Percentiles rank a stretch among this genome's conserved stretches.
Conservation (phyloP, 2,888 invertebrate genomes). For the Calephelis perditalis region DNA sequence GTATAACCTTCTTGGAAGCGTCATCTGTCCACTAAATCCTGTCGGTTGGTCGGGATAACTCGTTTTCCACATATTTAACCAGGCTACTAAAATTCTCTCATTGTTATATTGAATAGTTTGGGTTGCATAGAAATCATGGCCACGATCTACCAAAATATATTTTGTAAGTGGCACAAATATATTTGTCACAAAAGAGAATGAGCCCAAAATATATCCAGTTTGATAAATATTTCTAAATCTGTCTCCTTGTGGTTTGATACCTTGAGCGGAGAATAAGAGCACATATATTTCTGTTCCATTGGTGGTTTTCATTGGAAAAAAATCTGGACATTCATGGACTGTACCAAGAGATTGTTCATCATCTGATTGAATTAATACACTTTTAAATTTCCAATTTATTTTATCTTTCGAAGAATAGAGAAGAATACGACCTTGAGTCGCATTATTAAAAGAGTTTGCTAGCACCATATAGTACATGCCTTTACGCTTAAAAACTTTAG, state of each 20-base stretch:
- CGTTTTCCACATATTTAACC: constrained; percentile 67
- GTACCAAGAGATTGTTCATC: constrained; percentile 45
- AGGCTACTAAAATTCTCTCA: constrained; percentile 53
- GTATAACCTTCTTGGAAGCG: constrained; percentile 50
- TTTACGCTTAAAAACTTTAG: constrained; percentile 64
- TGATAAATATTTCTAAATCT: constrained; percentile 54
- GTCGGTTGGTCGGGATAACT: constrained; percentile 52
- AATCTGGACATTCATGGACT: constrained; percentile 75
- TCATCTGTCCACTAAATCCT: constrained; percentile 62
- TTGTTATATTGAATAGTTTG: constrained; percentile 47
- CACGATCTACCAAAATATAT: constrained; percentile 53
- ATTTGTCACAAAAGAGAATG: constrained; percentile 48
- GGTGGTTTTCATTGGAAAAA: constrained; percentile 47
- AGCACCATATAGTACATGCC: constrained; percentile 60
- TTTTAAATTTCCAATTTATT: constrained; percentile 45
- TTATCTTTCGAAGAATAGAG: constrained; percentile 54
- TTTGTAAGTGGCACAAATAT: constrained; percentile 42
- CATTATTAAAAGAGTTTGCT: constrained; percentile 53
- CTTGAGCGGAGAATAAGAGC: constrained; percentile 65
- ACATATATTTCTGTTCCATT: constrained; percentile 42
- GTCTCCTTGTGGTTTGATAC: constrained; percentile 49
- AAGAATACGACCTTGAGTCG: constrained; percentile 47
- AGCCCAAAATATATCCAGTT: constrained; percentile 63
- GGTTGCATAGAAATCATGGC: constrained; percentile 68
- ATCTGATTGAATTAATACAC: constrained; percentile 48